Base-by-base conservation (phyloP, 2,888 invertebrate species). In the Petrolisthes cinctipes region DNA sequence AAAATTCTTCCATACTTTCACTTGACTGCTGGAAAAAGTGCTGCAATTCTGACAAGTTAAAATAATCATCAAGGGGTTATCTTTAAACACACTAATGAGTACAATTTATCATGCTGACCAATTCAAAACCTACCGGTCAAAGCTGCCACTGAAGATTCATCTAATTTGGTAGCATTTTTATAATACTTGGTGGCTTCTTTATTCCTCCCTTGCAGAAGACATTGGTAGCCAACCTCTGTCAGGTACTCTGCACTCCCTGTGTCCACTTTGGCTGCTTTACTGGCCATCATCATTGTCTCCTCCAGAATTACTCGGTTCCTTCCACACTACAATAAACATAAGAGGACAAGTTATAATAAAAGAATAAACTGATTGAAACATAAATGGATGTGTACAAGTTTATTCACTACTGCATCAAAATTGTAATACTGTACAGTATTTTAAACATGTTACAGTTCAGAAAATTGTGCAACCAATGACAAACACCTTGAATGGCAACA, bases 211-310 rank as follows among this genome's bases (percentile, higher is more conserved):
- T 96, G 94, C 83, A 97, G 93, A 56, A 96, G 93, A 91, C 95
- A 95, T 92, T 98, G 95, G 92, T 96, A 95, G 0, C 97, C 98
- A 73, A 97, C 94, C 93, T 98, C 97, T 81, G 96, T 95, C 92
- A 97, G 94, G 91, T 95, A 95, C 78, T 95, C 95, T 0, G 95
- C 94, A 93, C 95, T 95, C 80, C 94, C 94, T 1, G 95, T 93
- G 91, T 95, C 95, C 91, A 96, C 94, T 92, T 96, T 95, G 11
- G 96, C 95, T 4, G 97, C 95, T 93, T 95, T 95, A 92, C 97
- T 97, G n/a, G 95, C 95, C 93, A 96, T 95, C 92, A 95, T 95
- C 89, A 95, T 95, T 0, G 97, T 95, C 92, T 97, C 95, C 4
- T 95, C 94, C 0, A 98, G 93, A 20, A 98, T 94, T 75, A 94